Conservation (phyloP, 2,797 vertebrate genomes). For the Delichon dasypus region DNA sequence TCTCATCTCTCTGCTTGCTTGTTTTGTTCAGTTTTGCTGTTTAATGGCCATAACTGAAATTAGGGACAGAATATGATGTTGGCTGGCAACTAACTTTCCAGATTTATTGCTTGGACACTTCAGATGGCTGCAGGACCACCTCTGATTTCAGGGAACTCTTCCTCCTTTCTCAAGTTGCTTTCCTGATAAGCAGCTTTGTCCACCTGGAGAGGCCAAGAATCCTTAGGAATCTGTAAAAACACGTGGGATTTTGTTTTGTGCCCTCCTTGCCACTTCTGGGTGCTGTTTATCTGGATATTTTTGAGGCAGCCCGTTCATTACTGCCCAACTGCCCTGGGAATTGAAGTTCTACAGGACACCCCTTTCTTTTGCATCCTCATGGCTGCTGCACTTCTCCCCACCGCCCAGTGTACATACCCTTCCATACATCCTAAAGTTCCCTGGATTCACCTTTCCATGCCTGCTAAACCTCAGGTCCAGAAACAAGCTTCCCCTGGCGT, state of each 20-base stretch:
- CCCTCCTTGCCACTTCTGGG: neutral
- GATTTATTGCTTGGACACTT: slow-evolving; percentile 9
- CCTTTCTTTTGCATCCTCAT: neutral
- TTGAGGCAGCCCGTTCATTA: accelerated
- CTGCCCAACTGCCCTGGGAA: neutral
- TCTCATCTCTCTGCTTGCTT: neutral
- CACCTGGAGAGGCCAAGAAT: neutral
- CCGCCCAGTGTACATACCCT: neutral
- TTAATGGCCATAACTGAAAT: slow-evolving; percentile 32
- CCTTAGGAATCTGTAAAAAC: neutral
- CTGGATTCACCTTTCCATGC: neutral
- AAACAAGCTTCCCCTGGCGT: neutral
- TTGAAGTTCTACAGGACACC: neutral
- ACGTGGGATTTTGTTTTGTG: neutral
- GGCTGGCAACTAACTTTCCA: neutral
- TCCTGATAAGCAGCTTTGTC: neutral
- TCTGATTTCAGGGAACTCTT: slow-evolving; percentile 20
- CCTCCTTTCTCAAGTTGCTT: neutral
- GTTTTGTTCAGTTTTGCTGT: neutral
- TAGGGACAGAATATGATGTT: neutral
- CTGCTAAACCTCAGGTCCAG: neutral
- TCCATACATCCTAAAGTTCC: neutral
- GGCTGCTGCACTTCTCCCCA: neutral
- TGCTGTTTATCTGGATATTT: neutral
- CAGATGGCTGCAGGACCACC: neutral